phyloP scores from a whole-genome alignment of 1,140 invertebrate genomes.

The Zelostemma sp. region DNA sequence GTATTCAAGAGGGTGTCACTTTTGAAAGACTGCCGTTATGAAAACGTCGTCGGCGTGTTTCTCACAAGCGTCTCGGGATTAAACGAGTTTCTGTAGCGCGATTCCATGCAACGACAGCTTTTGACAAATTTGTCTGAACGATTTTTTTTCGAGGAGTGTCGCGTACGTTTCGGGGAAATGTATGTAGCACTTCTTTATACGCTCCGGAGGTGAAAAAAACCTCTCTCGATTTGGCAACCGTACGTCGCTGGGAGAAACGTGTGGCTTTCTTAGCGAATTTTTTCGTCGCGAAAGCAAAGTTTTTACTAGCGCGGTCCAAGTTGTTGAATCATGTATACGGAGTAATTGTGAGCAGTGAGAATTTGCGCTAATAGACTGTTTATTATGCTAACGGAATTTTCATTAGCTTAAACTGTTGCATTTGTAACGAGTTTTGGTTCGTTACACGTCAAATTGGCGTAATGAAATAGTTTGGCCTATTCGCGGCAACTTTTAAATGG shows the following conservation, averaged over 20 bases:
- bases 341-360: background rate
- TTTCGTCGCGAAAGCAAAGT: background rate
- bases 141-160: slow-evolving; percentile 10
- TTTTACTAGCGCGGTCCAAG: slow-evolving; percentile 9
- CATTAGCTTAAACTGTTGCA: no score
- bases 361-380: slow-evolving; percentile 1
- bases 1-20: slow-evolving; percentile 49
- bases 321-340: background rate
- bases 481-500: no score
- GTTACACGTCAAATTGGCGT: no score
- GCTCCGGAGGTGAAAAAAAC: background rate
- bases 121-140: slow-evolving; percentile 39
- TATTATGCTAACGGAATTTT: background rate
- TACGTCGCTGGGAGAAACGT: background rate
- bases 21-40: slow-evolving; percentile 45
- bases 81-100: slow-evolving; percentile 37
- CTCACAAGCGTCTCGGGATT: slow-evolving; percentile 41
- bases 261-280: slow-evolving; percentile 1
- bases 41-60: slow-evolving; percentile 46
- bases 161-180: background rate
- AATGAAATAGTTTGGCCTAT: no score
- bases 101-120: slow-evolving; percentile 35
- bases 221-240: background rate
- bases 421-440: no score
- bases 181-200: background rate